Percentiles rank a stretch among this genome's conserved stretches.
Conservation (phyloP, 1,140 invertebrate species). For the Rhopalosiphum maidis region DNA sequence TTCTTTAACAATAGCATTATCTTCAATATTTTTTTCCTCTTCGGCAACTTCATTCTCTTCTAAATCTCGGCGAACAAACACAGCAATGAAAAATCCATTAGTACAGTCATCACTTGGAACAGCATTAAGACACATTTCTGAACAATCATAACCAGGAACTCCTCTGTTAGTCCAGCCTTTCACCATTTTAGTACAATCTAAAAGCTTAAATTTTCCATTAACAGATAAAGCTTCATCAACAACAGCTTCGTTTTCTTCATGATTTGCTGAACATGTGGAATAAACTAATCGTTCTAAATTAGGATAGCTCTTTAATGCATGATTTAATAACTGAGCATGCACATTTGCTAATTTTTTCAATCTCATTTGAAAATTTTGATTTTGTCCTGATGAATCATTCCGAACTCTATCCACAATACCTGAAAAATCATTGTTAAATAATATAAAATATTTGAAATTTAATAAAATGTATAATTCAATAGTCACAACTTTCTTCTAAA, state of each 20-base stretch:
- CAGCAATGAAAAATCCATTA: conserved; percentile 93
- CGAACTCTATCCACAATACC: conserved; percentile 43
- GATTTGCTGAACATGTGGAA: conserved; percentile 90
- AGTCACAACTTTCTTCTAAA: background rate
- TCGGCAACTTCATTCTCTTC: background rate
- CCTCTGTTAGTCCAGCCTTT: conserved; percentile 74
- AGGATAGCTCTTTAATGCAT: conserved; percentile 84
- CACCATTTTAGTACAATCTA: conserved; percentile 68
- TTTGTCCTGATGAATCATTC: conserved; percentile 61
- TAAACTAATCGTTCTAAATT: conserved; percentile 87
- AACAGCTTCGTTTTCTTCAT: conserved; percentile 93
- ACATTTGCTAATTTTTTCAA: conserved; percentile 77
- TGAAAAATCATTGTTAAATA: conserved; percentile 45
- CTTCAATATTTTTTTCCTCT: background rate
- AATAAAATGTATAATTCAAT: background rate
- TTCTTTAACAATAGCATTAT: background rate
- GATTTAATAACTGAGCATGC: conserved; percentile 84
- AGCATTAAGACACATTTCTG: conserved; percentile 79
- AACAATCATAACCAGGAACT: conserved; percentile 69
- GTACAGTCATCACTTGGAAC: conserved; percentile 77
- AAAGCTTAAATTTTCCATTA: conserved; percentile 70
- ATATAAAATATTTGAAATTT: background rate
- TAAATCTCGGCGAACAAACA: conserved; percentile 67
- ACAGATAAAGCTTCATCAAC: conserved; percentile 68
- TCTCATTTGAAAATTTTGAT: conserved; percentile 64